These are phyloP conservation scores for Eretmocerus hayati DNA, from an alignment of 2,888 invertebrate species.

Conservation along the genomic window DNA sequence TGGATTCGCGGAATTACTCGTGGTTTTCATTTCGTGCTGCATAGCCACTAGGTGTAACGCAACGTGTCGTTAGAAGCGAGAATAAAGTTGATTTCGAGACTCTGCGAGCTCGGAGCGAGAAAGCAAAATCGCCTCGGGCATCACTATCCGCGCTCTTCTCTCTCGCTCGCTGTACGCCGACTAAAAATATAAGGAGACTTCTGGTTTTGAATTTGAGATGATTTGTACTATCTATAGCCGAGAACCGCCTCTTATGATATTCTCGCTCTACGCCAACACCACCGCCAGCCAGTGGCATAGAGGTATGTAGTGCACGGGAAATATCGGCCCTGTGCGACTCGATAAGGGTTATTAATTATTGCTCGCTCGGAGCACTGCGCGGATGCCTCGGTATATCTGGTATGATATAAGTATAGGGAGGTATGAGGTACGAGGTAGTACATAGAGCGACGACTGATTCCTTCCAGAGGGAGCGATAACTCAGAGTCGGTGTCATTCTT, in stretches of 20 bases:
- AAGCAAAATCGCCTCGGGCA: slow-evolving; percentile 15
- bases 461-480: slow-evolving; percentile 21
- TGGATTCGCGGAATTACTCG: slow-evolving; percentile 12
- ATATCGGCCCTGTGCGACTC: slow-evolving; percentile 11
- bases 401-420: too few relatives aligned
- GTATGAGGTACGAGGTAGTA: too few relatives aligned
- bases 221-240: slow-evolving; percentile 22
- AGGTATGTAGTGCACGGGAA: slow-evolving; percentile 10
- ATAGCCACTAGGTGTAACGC: slow-evolving; percentile 3
- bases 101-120: background rate
- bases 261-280: too few relatives aligned
- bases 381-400: background rate
- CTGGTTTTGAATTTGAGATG: slow-evolving; percentile 22
- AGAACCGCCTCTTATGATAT: too few relatives aligned
- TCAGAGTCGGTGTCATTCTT: slow-evolving; percentile 16
- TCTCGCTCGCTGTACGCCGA: background rate
- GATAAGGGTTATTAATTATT: slow-evolving; percentile 23
- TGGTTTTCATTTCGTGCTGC: slow-evolving; percentile 15
- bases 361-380: slow-evolving; percentile 5
- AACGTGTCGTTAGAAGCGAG: slow-evolving; percentile 20
- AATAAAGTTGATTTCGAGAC: slow-evolving; percentile 17
- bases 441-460: slow-evolving; percentile 14
- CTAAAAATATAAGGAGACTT: slow-evolving; percentile 21
- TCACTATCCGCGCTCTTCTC: background rate
- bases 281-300: background rate